These are phyloP conservation scores for Notodromas monacha DNA, from an alignment of 2,888 invertebrate species.

Conservation along the genomic window DNA sequence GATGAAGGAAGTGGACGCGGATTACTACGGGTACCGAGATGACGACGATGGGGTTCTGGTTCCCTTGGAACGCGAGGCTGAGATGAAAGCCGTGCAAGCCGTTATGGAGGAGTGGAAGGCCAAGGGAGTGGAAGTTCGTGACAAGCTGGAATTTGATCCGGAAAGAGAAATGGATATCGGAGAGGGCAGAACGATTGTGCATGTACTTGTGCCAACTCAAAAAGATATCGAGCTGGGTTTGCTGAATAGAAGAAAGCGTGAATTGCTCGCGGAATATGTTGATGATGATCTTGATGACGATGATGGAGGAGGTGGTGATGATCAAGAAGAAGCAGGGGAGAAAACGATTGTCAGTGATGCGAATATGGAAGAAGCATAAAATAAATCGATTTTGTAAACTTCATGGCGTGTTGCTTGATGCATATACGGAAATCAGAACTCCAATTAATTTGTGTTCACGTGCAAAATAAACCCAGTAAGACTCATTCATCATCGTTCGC, in stretches of 20 bases:
- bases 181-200: constrained; percentile 25
- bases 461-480: no score
- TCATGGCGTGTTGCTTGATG: no score
- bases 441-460: no score
- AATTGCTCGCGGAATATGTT: constrained; percentile 50
- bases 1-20: constrained; percentile 28
- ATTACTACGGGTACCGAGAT: constrained; percentile 20
- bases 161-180: constrained; percentile 13
- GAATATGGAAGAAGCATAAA: no score
- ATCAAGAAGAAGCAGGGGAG: no score
- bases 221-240: constrained; percentile 75
- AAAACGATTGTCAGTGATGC: no score
- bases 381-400: no score
- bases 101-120: constrained; percentile 38
- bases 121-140: constrained; percentile 12
- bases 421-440: no score
- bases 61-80: constrained; percentile 48
- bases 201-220: constrained; percentile 74
- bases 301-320: no score
- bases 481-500: no score
- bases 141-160: constrained; percentile 14
- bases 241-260: constrained; percentile 58
- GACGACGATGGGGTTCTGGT: constrained; percentile 85
- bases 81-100: constrained; percentile 25
- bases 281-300: no score